Evolutionary conservation across 2,797 vertebrate genomes (phyloP), one percentile per base, ranked within the genome.

Genomic region (Pagetopsis macropterus): DNA sequence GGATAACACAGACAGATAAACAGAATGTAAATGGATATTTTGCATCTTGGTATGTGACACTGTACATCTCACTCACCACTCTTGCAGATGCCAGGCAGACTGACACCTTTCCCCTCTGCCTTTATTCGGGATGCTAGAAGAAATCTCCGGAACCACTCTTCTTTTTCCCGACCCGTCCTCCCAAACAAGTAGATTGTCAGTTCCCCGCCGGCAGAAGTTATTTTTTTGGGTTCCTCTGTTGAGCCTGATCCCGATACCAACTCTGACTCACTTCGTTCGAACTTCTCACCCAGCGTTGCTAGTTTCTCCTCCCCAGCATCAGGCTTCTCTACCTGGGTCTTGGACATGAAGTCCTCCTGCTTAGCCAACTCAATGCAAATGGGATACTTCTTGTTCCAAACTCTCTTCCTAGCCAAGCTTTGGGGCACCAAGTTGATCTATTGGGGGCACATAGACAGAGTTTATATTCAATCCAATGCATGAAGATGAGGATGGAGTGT

Each of bases 351-450:
- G 91, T 99, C 96, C 43, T 98, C 97, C 91, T 99, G 98, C 77
- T 91, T 96, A 87, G 93, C 96, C 37, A 99, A 95, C 82, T 99
- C 96, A 23, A 99, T 95, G 91, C 97, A 98, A 89, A 99, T 97
- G 0, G 98, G 98, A 72, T 99, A 99, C 79, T 99, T 99, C 85
- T 99, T 99, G 92, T 99, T 99, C 98, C 98, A 99, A 68, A 99
- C 93, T 43, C 98, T 93, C 87, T 99, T 99, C 79, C 98, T 94
- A 51, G 98, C 98, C 91, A 99, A 93, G 87, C 95, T 96, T 79
- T 96, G 96, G 31, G 98, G 98, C 84, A 99, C 95, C 84, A 99
- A 94, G 84, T 95, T 95, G 88, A 99, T 96, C 98, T 99, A 65
- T 8, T 13, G 54, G 1, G 9, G 67, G 21, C 31, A 60, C n/a